Evolutionary conservation across 2,797 vertebrate species (phyloP).

Genomic region (Brotogeris chrysoptera): DNA sequence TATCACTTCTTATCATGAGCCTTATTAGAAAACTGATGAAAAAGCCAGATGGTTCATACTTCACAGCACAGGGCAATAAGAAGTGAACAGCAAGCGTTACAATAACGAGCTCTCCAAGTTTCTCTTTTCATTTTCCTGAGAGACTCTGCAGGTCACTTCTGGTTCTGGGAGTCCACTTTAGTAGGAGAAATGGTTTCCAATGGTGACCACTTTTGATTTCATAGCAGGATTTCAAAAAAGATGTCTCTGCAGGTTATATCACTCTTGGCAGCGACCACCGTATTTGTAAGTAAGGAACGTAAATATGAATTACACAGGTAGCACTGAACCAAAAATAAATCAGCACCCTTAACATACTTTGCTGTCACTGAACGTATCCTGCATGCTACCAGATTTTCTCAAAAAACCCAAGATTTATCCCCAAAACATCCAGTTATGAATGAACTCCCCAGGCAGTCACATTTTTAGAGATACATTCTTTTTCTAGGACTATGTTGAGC

Average conservation of each 20-base stretch:
- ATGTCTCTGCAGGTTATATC: neutral
- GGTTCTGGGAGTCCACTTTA: neutral
- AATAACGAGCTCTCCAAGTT: neutral
- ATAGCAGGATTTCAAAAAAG: neutral
- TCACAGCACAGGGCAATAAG: neutral
- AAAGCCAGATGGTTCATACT: neutral
- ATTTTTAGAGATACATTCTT: neutral
- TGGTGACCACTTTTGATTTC: neutral
- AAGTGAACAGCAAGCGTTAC: neutral
- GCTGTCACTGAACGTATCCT: neutral
- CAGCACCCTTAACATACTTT: neutral
- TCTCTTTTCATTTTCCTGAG: neutral
- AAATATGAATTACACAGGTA: neutral
- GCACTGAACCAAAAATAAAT: slow-evolving; percentile 5
- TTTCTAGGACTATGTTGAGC: neutral
- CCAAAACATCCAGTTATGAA: neutral
- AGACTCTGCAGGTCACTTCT: neutral
- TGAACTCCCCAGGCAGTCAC: neutral
- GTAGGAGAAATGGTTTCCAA: neutral
- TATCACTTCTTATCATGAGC: slow-evolving; percentile 4
- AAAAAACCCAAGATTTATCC: neutral
- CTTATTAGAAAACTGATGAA: slow-evolving; percentile 36
- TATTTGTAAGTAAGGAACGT: slow-evolving; percentile 8
- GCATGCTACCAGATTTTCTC: neutral
- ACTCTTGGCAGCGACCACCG: neutral